phyloP scores from a whole-genome alignment of 1,140 invertebrate genomes.

The Leptestheria dahalacensis region DNA sequence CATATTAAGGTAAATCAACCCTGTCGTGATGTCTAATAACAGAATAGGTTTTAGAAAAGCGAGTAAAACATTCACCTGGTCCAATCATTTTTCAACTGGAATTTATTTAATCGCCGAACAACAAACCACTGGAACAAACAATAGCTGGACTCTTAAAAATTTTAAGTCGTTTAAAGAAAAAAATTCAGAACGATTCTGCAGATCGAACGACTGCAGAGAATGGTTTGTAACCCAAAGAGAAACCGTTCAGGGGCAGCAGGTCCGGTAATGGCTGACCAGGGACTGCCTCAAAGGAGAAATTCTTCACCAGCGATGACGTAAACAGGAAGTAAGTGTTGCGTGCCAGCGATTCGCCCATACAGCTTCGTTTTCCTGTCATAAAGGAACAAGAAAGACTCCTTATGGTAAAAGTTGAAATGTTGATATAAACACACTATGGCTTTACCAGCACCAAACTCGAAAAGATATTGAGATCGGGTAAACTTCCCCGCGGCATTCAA shows the following conservation, averaged over 20 bases:
- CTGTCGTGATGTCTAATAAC: too few species aligned
- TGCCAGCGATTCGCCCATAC: not conserved
- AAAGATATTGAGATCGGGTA: constrained; percentile 1
- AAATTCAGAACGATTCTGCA: too few species aligned
- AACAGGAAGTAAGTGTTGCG: not conserved
- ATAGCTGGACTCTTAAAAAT: too few species aligned
- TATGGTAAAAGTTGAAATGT: not conserved
- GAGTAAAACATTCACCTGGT: too few species aligned
- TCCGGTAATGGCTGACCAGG: not conserved
- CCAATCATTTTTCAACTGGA: too few species aligned
- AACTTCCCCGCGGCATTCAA: constrained; percentile 6
- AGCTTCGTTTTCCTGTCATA: constrained; percentile 13
- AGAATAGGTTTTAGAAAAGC: too few species aligned
- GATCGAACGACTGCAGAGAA: not conserved
- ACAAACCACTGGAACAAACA: too few species aligned
- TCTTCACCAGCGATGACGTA: not conserved
- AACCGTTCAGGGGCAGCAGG: not conserved
- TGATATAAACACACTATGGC: not conserved
- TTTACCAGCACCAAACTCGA: constrained; percentile 5
- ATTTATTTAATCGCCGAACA: too few species aligned
- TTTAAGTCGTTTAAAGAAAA: too few species aligned
- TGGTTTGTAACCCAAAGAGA: not conserved
- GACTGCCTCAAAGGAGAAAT: not conserved
- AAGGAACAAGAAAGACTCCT: not conserved
- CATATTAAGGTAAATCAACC: too few species aligned